phyloP scores from a whole-genome alignment of 2,888 invertebrate genomes.

The Matsumyia berberina region DNA sequence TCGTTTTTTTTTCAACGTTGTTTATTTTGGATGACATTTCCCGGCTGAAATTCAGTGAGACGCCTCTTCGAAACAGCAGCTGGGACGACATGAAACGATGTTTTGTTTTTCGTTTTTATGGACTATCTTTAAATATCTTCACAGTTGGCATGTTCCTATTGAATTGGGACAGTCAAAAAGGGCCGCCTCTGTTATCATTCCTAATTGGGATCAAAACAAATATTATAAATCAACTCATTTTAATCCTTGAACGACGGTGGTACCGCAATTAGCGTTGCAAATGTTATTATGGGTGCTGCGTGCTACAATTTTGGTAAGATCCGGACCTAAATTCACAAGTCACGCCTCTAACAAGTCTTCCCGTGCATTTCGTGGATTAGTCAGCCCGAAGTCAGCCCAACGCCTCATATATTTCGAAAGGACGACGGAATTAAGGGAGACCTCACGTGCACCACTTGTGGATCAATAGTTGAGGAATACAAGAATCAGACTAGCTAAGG shows the following conservation, averaged over 20 bases:
- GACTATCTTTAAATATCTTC: neutral
- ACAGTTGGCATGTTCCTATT: neutral
- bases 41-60: neutral
- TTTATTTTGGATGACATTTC: conserved; percentile 32
- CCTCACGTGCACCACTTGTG: too few relatives aligned
- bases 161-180: neutral
- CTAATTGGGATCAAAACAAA: conserved; percentile 7
- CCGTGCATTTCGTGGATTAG: too few relatives aligned
- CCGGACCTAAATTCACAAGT: too few relatives aligned
- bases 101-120: neutral
- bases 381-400: too few relatives aligned
- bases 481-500: too few relatives aligned
- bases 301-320: too few relatives aligned
- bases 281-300: neutral
- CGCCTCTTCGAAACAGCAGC: neutral
- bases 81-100: conserved; percentile 1
- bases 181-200: neutral
- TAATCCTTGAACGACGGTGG: neutral
- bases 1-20: conserved; percentile 23
- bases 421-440: too few relatives aligned
- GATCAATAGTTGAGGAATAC: too few relatives aligned
- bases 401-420: too few relatives aligned
- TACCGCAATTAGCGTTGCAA: conserved; percentile 1
- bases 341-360: too few relatives aligned
- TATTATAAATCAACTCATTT: conserved; percentile 3